Conservation (phyloP, 1,140 invertebrate species). For the Spodoptera litura region DNA sequence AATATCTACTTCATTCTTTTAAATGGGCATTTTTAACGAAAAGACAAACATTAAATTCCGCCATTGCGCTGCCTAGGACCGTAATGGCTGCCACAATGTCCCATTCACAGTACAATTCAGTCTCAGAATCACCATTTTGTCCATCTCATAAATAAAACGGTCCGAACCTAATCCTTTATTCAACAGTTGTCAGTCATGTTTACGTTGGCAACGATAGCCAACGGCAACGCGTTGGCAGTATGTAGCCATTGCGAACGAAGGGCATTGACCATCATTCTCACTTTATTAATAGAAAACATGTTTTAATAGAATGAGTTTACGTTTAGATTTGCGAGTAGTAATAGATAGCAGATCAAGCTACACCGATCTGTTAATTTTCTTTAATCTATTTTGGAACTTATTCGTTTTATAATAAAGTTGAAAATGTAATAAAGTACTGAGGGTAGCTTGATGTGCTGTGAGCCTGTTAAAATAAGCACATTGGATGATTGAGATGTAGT, state of each 20-base stretch:
- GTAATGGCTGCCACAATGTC: neutral
- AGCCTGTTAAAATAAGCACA: slow-evolving; percentile 2
- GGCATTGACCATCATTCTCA: slow-evolving; percentile 10
- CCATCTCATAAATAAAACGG: neutral
- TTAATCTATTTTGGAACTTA: too few species aligned
- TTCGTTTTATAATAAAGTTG: too few species aligned
- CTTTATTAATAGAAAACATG: slow-evolving; percentile 18
- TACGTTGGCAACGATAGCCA: neutral
- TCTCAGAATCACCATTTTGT: neutral
- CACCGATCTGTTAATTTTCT: too few species aligned
- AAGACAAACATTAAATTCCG: too few species aligned
- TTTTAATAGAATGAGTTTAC: slow-evolving; percentile 9
- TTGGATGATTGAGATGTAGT: slow-evolving; percentile 2
- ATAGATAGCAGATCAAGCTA: neutral
- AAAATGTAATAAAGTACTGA: too few species aligned
- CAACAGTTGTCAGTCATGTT: slow-evolving; percentile 34
- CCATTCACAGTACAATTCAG: neutral
- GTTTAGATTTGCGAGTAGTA: slow-evolving; percentile 7
- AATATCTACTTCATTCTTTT: too few species aligned
- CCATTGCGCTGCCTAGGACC: too few species aligned
- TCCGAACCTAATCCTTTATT: slow-evolving; percentile 21
- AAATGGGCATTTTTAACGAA: too few species aligned
- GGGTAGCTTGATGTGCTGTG: too few species aligned
- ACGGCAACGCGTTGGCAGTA: neutral
- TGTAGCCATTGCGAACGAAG: neutral